Base-by-base conservation (phyloP, 2,888 invertebrate species). In the Phragmatobia fuliginosa region DNA sequence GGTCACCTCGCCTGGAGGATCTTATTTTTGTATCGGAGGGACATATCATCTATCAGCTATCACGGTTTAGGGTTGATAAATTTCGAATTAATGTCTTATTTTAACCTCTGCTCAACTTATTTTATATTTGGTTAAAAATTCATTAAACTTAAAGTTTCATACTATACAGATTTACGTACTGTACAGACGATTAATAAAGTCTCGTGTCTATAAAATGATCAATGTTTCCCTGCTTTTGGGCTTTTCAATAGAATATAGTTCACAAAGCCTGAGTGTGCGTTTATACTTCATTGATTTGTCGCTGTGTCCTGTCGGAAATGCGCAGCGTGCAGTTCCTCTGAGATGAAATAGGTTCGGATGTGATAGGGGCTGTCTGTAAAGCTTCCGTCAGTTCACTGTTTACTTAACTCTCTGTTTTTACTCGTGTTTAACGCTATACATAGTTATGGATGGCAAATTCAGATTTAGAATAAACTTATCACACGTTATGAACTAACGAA, bases 261-360 rank as follows among this genome's bases (percentile, higher is more conserved):
- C 63, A 62, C 45, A 63, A 56, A 67, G 38, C 18, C 33, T 5
- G 56, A 62, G 16, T 62, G 28, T 62, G 62, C 63, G 33, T 68
- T 63, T 63, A 25, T 45, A 60, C 33, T 64, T 60, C 49, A 68
- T 63, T 68, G 63, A 68, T 68, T 56, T 64, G 59, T 67, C 68
- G 49, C 49, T 45, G 21, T 58, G 49, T 64, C 28, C 62, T 45
- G 58, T 63, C 70, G 66, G 66, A 66, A 60, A 64, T 68, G 63
- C 60, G 31, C 59, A 41, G 45, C 14, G n/a, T 41, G 60, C 60
- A 33, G 18, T 62, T 52, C 28, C 62, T 33, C n/a, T 16, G 31
- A 59, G 67, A 69, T 73, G 74, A 62, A 80, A 76, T 76, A 69
- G 77, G 68, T 71, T 80, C 78, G 77, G 80, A 80, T 78, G 71